Evolutionary conservation across 2,888 invertebrate species (phyloP).

Genomic region (Tenthredo livida): DNA sequence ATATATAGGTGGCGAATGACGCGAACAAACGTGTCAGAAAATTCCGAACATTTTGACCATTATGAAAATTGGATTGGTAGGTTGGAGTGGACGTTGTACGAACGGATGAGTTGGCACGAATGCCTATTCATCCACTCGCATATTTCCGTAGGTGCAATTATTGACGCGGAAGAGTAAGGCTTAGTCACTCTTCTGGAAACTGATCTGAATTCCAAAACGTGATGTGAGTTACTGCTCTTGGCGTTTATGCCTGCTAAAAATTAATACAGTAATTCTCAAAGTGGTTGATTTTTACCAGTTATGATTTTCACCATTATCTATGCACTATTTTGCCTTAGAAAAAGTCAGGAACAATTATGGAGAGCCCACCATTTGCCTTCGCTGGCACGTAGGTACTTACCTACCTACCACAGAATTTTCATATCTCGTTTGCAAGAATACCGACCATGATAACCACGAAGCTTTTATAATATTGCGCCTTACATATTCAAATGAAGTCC

Average conservation of each 20-base stretch:
- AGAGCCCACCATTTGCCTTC: slow-evolving; percentile 4
- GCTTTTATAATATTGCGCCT: slow-evolving; percentile 39
- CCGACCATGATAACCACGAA: slow-evolving; percentile 30
- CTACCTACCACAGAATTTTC: slow-evolving; percentile 28
- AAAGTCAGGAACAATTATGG: neutral
- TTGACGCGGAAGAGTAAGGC: slow-evolving; percentile 59
- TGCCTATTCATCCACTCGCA: slow-evolving; percentile 58
- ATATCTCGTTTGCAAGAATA: slow-evolving; percentile 31
- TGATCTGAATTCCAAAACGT: slow-evolving; percentile 32
- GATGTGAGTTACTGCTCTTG: neutral
- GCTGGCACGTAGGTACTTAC: slow-evolving; percentile 9
- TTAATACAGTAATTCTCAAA: neutral
- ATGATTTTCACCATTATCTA: neutral
- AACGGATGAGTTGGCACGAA: slow-evolving; percentile 58
- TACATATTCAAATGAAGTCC: slow-evolving; percentile 48
- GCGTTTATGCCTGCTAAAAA: neutral
- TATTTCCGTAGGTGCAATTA: slow-evolving; percentile 62
- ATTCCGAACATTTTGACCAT: slow-evolving; percentile 59
- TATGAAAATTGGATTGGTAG: slow-evolving; percentile 62
- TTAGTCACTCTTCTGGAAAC: slow-evolving; percentile 56
- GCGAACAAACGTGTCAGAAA: slow-evolving; percentile 46
- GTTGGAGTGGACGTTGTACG: slow-evolving; percentile 54
- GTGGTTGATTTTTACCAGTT: neutral
- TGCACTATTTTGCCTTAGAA: neutral
- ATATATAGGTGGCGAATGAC: slow-evolving; percentile 19